Evolutionary conservation across 2,888 invertebrate genomes (phyloP).

Genomic region (Zonitis immaculata): DNA sequence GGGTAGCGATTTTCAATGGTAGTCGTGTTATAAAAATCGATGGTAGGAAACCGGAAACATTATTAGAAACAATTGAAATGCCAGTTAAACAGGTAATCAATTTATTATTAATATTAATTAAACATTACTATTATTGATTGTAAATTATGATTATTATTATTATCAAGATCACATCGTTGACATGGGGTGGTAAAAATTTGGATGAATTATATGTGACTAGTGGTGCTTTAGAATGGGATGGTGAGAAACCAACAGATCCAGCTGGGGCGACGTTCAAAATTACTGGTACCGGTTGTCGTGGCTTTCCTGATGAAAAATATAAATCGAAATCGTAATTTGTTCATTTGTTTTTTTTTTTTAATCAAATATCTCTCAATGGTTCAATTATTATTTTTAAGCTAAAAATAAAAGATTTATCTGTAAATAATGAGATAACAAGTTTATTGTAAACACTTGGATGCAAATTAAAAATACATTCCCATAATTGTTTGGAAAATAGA

Average conservation of each 20-base stretch:
- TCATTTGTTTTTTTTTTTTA: no score
- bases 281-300: slow-evolving; percentile 55
- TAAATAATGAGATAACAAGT: no score
- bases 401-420: no score
- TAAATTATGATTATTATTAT: not conserved
- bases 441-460: no score
- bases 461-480: no score
- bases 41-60: slow-evolving; percentile 50
- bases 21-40: slow-evolving; percentile 57
- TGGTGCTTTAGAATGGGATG: slow-evolving; percentile 49
- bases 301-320: slow-evolving; percentile 45
- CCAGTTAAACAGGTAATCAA: slow-evolving; percentile 63
- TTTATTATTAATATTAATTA: no score
- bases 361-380: no score
- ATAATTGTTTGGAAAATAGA: no score
- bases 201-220: slow-evolving; percentile 65
- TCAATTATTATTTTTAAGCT: no score
- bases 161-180: slow-evolving; percentile 55
- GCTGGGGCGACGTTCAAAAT: slow-evolving; percentile 57
- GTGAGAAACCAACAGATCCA: slow-evolving; percentile 45
- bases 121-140: slow-evolving; percentile 41
- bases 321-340: slow-evolving; percentile 21
- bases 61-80: slow-evolving; percentile 57
- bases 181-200: slow-evolving; percentile 63
- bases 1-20: slow-evolving; percentile 71